Evolutionary conservation across 2,888 invertebrate species (phyloP), one percentile per base, ranked within the genome.

Genomic region (Lycophotia porphyrea): DNA sequence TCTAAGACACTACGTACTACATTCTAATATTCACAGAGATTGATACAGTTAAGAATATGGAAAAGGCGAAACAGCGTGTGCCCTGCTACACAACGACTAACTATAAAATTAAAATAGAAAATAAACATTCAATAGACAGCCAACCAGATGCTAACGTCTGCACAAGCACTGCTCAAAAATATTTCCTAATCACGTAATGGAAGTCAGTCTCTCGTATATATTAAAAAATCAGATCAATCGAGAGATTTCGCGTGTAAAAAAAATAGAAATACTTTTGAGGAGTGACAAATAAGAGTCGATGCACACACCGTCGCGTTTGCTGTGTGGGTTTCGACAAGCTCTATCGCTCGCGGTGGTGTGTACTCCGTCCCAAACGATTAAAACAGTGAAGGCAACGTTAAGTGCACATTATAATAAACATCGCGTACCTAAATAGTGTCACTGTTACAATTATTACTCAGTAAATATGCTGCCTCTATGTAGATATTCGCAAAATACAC

Each of bases 1-100:
- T 93, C 96, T 96, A 96, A 95, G 94, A 95, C 95, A 95, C 96
- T 96, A 96, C 95, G 75, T 89, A 90, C 96, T 95, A 96, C 95
- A 86, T 89, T 90, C 95, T 96, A 95, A 91, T 96, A 96, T 96
- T 96, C 96, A 96, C 96, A 96, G 94, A 94, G 94, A 94, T 93
- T 92, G 94, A 94, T 95, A 94, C 93, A 93, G 91, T 91, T 87
- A 93, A 93, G 90, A 93, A 92, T 89, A 93, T 93, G 92, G 92
- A 94, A 94, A 92, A 95, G 95, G 95, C 95, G 94, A 94, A 92
- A 94, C 89, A 94, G 94, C 93, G 91, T 92, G 95, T 93, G 92
- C 93, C 90, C 89, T 85, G 90, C 94, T 95, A 95, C 93, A 91
- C 92, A 91, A 90, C 87, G 85, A 86, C 88, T 83, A 84, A 90